phyloP scores from a whole-genome alignment of 2,113 vertebrate genomes.

The Macrotis lagotis region DNA sequence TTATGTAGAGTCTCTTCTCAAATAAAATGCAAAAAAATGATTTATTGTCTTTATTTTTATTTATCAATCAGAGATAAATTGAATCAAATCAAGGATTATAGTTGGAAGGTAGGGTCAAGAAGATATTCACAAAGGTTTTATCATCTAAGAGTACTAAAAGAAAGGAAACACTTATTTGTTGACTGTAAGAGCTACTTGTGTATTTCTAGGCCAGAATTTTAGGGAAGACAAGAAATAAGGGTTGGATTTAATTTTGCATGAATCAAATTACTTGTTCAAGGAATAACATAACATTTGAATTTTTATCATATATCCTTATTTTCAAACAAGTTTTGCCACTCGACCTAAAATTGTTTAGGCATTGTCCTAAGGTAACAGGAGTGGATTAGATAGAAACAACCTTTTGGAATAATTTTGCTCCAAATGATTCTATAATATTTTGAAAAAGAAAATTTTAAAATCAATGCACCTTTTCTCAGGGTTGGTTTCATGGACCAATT shows the following conservation, averaged over 20 bases:
- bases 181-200: background rate
- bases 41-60: conserved; percentile 41
- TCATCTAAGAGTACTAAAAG: background rate
- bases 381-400: background rate
- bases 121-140: background rate
- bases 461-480: background rate
- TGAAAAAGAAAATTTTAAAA: background rate
- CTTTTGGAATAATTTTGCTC: background rate
- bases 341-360: background rate
- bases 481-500: background rate
- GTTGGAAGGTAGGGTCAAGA: background rate
- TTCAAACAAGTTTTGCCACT: background rate
- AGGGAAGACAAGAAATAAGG: background rate
- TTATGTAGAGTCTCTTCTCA: conserved; percentile 90
- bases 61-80: conserved; percentile 6
- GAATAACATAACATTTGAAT: background rate
- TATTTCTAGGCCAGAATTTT: background rate
- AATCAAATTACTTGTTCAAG: background rate
- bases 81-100: background rate
- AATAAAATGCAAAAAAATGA: conserved; percentile 85
- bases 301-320: background rate
- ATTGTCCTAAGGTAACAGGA: background rate
- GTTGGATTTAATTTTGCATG: background rate
- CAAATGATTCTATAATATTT: background rate
- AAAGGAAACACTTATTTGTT: background rate